Evolutionary conservation across 2,113 vertebrate species (phyloP), one percentile per base, ranked within the genome.

Genomic region (Plestiodon gilberti): DNA sequence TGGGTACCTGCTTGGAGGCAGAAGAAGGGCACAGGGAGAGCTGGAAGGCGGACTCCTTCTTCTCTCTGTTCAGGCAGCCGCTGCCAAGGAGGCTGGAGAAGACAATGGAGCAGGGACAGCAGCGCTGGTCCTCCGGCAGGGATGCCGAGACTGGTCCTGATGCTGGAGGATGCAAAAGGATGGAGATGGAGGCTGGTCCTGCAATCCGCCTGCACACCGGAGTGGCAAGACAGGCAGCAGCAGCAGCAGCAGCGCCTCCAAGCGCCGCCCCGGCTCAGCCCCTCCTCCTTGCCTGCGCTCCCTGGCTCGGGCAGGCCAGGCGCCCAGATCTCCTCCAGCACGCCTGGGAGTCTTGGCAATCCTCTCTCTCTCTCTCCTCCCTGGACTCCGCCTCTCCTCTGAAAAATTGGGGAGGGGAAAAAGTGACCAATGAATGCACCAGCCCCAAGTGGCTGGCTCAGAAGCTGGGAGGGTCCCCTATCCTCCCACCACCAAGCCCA

Each of bases 181-280:
- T 40, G 82, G 40, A 62, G 82, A 20, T 2, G 78, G 25, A 18
- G 79, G 62, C 8, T 30, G 65, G n/a, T n/a, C 9, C 70, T 52
- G 79, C 43, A 67, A 33, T 59, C 18, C 43, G 9, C 40, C 9
- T 23, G 28, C 15, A 38, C 15, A 38, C 55, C 30, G 30, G 52
- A 61, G 52, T 28, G 25, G 28, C 30, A 17, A 15, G 11, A 11
- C 52, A 30, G 52, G 48, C 74, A 11, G 77, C 18, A 52, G 40
- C 40, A 2, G 38, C 9, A 8, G 61, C 73, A 11, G 73, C 83
- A 30, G 64, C 70, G 59, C 71, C 67, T n/a, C 82, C 82, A 84
- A 84, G 82, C 82, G 40, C 73, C 82, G 82, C 73, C 82, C 82
- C 59, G 71, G 38, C 59, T n/a, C 71, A 13, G 82, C 82, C 35